These are phyloP conservation scores for Emys orbicularis DNA, from an alignment of 2,797 vertebrate genomes.

Conservation along the genomic window DNA sequence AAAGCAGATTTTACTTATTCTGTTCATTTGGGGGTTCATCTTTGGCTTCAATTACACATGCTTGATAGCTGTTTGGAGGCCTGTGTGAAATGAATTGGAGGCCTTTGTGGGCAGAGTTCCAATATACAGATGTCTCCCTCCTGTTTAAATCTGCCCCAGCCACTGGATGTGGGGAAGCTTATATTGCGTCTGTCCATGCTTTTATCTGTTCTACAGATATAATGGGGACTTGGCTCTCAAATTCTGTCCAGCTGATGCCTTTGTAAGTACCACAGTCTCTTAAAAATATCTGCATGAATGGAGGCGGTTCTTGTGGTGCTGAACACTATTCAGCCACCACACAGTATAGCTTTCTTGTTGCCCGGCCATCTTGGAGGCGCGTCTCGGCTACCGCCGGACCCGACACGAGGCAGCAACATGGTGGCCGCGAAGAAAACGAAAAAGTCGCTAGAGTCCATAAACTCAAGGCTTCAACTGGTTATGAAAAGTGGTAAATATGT, in stretches of 20 bases:
- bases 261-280: background rate
- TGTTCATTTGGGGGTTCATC: background rate
- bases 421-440: conserved; percentile 77
- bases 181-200: background rate
- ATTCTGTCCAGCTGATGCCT: background rate
- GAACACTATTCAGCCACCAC: conserved; percentile 22
- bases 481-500: conserved; percentile 99
- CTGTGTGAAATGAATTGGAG: background rate
- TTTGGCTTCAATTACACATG: background rate
- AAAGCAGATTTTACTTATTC: conserved; percentile 10
- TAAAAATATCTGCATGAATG: background rate
- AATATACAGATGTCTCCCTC: background rate
- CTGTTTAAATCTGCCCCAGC: background rate
- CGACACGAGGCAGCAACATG: no score
- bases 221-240: conserved; percentile 26
- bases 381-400: no score
- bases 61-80: background rate
- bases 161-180: background rate
- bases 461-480: conserved; percentile 97
- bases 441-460: conserved; percentile 99
- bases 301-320: background rate
- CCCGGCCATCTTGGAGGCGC: no score
- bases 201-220: background rate
- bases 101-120: background rate
- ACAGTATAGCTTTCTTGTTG: background rate